These are phyloP conservation scores for Trisateles emortualis DNA, from an alignment of 2,888 invertebrate genomes.

Conservation along the genomic window DNA sequence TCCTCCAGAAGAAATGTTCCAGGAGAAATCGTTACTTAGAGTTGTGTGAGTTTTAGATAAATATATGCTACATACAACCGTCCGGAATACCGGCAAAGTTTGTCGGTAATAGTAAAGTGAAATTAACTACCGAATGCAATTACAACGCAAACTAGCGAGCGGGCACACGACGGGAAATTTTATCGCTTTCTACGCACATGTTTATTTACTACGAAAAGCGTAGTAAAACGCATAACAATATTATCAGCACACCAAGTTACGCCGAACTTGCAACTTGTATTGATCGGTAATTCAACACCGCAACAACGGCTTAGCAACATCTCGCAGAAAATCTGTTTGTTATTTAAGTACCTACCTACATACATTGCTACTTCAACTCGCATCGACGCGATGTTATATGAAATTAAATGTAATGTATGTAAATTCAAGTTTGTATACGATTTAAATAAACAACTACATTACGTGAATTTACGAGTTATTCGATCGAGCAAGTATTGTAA, in stretches of 20 bases:
- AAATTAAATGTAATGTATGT: background rate
- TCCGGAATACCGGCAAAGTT: slow-evolving; percentile 56
- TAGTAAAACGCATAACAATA: slow-evolving; percentile 51
- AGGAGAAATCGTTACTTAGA: slow-evolving; percentile 33
- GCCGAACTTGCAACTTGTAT: slow-evolving; percentile 36
- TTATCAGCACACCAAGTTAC: slow-evolving; percentile 33
- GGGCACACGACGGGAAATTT: slow-evolving; percentile 59
- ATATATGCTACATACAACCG: slow-evolving; percentile 18
- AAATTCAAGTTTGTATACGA: background rate
- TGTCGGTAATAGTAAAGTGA: slow-evolving; percentile 60
- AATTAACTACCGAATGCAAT: slow-evolving; percentile 68
- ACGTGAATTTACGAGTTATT: background rate
- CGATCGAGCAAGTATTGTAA: background rate
- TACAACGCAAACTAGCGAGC: slow-evolving; percentile 55
- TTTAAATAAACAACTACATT: background rate
- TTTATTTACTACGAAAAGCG: slow-evolving; percentile 59
- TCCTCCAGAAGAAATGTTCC: slow-evolving; percentile 11
- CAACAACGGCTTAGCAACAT: slow-evolving; percentile 4
- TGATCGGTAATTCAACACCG: slow-evolving; percentile 9
- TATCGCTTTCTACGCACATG: slow-evolving; percentile 70
- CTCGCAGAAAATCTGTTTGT: background rate
- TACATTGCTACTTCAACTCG: background rate
- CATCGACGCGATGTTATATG: background rate
- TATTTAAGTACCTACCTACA: too few species aligned
- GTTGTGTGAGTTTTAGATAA: too few species aligned